These are phyloP conservation scores for Acleris sparsana DNA, from an alignment of 2,888 invertebrate species.

Conservation along the genomic window DNA sequence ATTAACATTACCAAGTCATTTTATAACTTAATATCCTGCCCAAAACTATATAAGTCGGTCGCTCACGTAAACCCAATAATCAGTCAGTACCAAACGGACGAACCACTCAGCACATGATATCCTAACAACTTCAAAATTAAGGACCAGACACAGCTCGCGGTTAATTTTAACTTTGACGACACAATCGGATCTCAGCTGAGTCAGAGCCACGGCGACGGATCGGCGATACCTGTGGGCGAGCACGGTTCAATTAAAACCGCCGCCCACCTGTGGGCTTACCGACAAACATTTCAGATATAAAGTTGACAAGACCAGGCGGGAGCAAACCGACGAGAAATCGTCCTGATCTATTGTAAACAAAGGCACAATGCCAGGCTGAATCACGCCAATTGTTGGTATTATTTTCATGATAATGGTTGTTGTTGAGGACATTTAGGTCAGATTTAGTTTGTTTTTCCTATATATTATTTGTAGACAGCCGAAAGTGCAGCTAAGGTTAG, in stretches of 20 bases:
- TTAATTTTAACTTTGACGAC: constrained; percentile 22
- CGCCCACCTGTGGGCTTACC: constrained; percentile 35
- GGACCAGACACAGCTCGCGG: constrained; percentile 2
- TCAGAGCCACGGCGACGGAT: constrained; percentile 35
- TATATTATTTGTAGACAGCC: too few species aligned
- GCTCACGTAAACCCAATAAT: too few species aligned
- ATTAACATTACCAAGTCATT: too few species aligned
- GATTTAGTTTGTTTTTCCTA: too few species aligned
- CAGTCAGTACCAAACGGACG: too few species aligned
- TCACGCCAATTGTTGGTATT: too few species aligned
- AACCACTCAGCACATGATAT: too few species aligned
- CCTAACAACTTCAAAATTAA: neutral
- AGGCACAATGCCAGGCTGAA: constrained; percentile 1
- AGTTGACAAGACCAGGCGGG: constrained; percentile 15
- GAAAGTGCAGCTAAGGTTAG: too few species aligned
- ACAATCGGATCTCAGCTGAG: constrained; percentile 28
- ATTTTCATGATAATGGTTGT: too few species aligned
- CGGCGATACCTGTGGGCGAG: constrained; percentile 37
- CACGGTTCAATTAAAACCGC: constrained; percentile 36
- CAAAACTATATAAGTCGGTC: too few species aligned
- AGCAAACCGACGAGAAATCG: constrained; percentile 21
- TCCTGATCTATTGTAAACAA: constrained; percentile 6
- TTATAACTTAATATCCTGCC: too few species aligned
- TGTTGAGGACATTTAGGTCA: too few species aligned
- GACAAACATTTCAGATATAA: constrained; percentile 15